Base-by-base conservation (phyloP, 2,113 vertebrate genomes). In the Festucalex cinctus region DNA sequence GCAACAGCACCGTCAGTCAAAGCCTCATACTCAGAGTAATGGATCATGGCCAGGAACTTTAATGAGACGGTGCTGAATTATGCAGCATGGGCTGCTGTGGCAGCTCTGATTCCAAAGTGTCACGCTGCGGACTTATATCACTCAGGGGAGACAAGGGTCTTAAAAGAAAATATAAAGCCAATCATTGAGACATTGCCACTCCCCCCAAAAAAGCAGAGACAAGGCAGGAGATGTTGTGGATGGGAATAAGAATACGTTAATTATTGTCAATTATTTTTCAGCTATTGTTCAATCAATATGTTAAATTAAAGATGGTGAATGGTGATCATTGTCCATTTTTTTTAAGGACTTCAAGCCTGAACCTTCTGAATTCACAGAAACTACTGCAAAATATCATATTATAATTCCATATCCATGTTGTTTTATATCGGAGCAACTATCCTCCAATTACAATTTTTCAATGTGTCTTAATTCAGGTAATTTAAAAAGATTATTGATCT, bases 51-150 rank as follows among this genome's bases (percentile, higher is more conserved):
- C 88, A 89, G 79, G 78, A 64, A 68, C 72, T 70, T 84, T 89
- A 91, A 91, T 83, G 86, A 88, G 86, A 88, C 78, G 63, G 59
- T 37, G 73, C 67, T 91, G 84, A 90, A 91, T 91, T 89, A 90
- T 89, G 86, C 79, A 84, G 77, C 79, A 79, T 62, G 74, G 81
- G 79, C 83, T 71, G 71, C 74, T 68, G 60, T 48, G 77, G 79
- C 79, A 24, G 22, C 22, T 82, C n/a, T 22, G 68, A 64, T 68
- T 74, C 69, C 69, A 74, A 68, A 37, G 73, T 70, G 65, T 39
- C 71, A 76, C 64, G 19, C 53, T 58, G 67, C 80, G 68, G 78
- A 80, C 77, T 77, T 77, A 81, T 85, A 86, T 88, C 84, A 85
- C 81, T 68, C 48, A 1, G 9, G 39, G 68, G 60, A 80, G 68